These are phyloP conservation scores for Thalassaphorura encarpata DNA, from an alignment of 1,140 invertebrate genomes.

Conservation along the genomic window DNA sequence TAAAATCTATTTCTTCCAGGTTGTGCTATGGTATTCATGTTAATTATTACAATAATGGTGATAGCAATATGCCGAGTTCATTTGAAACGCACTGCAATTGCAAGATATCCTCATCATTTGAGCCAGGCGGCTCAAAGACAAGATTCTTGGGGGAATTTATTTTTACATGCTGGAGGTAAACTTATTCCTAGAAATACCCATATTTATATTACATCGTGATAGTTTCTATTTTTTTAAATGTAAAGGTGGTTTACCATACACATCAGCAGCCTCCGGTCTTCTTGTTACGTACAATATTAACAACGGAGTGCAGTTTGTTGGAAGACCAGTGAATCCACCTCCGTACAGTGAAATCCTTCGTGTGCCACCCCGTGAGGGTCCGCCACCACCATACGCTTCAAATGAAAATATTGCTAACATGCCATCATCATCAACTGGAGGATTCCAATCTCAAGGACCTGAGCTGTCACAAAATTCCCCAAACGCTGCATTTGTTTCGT, in stretches of 20 bases:
- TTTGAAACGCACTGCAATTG: slow-evolving; percentile 37
- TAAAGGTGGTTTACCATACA: slow-evolving; percentile 11
- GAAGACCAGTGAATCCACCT: slow-evolving; percentile 41
- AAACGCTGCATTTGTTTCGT: too few relatives aligned
- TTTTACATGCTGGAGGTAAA: slow-evolving; percentile 18
- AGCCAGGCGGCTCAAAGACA: not conserved
- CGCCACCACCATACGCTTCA: slow-evolving; percentile 47
- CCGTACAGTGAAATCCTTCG: slow-evolving; percentile 47
- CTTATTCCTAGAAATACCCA: too few relatives aligned
- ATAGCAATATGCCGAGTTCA: slow-evolving; percentile 41
- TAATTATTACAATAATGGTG: slow-evolving; percentile 40
- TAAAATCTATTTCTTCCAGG: slow-evolving; percentile 31
- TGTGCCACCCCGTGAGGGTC: slow-evolving; percentile 42
- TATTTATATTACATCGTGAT: too few relatives aligned
- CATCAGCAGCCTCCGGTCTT: slow-evolving; percentile 26
- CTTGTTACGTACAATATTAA: slow-evolving; percentile 42
- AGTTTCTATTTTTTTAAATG: too few relatives aligned
- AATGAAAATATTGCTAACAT: slow-evolving; percentile 36
- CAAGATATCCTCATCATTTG: slow-evolving; percentile 27
- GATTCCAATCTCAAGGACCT: slow-evolving; percentile 1
- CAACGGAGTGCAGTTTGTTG: slow-evolving; percentile 41
- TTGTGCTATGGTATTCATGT: slow-evolving; percentile 42
- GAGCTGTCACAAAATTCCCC: not conserved
- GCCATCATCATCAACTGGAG: not conserved
- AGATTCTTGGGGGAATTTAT: slow-evolving; percentile 26